Evolutionary conservation across 2,797 vertebrate species (phyloP).

Genomic region (Podargus strigoides): DNA sequence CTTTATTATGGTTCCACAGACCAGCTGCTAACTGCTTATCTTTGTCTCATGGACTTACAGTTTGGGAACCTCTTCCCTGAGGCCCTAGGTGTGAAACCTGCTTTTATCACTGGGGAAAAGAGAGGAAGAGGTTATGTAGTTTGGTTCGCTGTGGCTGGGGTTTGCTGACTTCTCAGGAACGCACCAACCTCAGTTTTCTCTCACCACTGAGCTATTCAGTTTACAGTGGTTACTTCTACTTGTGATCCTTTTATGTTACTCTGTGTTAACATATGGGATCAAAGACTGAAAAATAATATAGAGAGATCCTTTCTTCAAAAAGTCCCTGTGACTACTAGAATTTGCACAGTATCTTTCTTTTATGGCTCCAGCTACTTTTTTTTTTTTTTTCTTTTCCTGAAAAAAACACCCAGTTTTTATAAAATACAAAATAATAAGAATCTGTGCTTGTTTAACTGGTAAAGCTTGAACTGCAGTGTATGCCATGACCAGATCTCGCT

Average conservation of each 20-base stretch:
- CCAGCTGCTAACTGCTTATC: neutral
- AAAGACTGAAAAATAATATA: neutral
- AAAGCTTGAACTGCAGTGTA: neutral
- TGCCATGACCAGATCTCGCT: neutral
- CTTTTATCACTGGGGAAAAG: neutral
- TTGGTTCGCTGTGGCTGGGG: neutral
- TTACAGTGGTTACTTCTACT: neutral
- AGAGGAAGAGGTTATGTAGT: neutral
- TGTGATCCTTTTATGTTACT: neutral
- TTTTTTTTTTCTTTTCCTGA: neutral
- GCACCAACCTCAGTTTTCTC: neutral
- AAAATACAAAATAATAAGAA: neutral
- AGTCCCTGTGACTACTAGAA: neutral
- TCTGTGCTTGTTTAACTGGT: neutral
- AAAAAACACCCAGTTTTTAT: neutral
- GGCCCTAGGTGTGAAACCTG: neutral
- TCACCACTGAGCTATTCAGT: neutral
- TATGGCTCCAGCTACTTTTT: neutral
- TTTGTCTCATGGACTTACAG: neutral
- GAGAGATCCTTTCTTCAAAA: neutral
- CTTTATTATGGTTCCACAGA: neutral
- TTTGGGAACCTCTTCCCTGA: neutral
- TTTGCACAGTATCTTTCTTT: neutral
- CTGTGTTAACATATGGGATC: neutral
- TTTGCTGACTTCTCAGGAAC: neutral